These are phyloP conservation scores for Chydorus sphaericus DNA, from an alignment of 2,888 invertebrate species.

Conservation along the genomic window DNA sequence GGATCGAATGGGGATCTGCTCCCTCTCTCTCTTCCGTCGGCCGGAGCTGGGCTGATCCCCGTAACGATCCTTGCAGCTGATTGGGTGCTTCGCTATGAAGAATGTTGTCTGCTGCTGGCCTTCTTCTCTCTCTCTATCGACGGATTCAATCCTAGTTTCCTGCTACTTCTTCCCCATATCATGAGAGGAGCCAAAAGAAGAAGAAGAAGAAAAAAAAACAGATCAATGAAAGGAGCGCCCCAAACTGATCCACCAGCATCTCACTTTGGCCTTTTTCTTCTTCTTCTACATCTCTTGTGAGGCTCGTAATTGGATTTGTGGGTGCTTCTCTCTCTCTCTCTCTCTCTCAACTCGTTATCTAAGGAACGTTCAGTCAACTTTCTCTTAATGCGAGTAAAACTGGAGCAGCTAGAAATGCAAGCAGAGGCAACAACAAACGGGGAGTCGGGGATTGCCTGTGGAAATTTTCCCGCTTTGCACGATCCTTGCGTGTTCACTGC, in stretches of 20 bases:
- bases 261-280: too few relatives aligned
- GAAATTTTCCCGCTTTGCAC: too few relatives aligned
- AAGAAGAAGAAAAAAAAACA: not conserved
- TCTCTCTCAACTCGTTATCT: too few relatives aligned
- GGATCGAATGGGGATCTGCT: too few relatives aligned
- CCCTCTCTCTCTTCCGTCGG: too few relatives aligned
- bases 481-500: too few relatives aligned
- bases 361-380: not conserved
- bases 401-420: too few relatives aligned
- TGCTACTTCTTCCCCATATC: not conserved
- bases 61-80: not conserved
- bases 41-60: not conserved
- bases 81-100: not conserved
- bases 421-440: too few relatives aligned
- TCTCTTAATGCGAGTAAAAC: not conserved
- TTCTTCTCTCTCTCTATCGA: not conserved
- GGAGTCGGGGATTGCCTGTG: too few relatives aligned
- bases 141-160: constrained; percentile 1
- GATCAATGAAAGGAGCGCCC: not conserved
- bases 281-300: too few relatives aligned
- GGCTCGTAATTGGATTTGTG: too few relatives aligned
- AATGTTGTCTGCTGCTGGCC: not conserved
- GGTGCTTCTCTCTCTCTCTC: not conserved
- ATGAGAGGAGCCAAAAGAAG: not conserved
- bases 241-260: not conserved